Percentiles rank a stretch among this genome's conserved stretches.
phyloP scores from a whole-genome alignment of 2,888 invertebrate genomes.

The Polyommatus icarus region DNA sequence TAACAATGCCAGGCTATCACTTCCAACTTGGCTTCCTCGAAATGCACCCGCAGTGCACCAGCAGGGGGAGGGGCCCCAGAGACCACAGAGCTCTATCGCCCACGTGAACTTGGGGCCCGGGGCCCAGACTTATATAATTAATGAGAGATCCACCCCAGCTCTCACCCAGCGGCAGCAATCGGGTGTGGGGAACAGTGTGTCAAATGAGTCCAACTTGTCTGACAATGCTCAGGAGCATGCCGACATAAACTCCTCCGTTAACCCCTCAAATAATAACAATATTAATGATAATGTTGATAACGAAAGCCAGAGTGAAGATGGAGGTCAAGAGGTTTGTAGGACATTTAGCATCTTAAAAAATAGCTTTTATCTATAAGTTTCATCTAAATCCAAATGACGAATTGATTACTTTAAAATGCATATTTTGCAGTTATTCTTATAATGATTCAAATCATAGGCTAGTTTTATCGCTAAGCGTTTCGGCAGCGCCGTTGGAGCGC shows the following conservation, averaged over 20 bases:
- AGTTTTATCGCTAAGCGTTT: no score
- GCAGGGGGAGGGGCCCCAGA: conserved; percentile 55
- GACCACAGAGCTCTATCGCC: conserved; percentile 71
- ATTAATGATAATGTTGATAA: conserved; percentile 71
- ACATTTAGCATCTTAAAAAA: background rate
- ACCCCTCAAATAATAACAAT: conserved; percentile 72
- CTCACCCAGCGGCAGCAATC: conserved; percentile 52
- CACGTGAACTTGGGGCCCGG: conserved; percentile 61
- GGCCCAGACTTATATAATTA: conserved; percentile 62
- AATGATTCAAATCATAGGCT: no score
- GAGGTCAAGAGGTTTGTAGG: conserved; percentile 62
- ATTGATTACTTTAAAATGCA: background rate
- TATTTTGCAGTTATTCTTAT: background rate
- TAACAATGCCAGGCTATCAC: conserved; percentile 67
- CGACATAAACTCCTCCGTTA: conserved; percentile 69
- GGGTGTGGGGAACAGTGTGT: conserved; percentile 56
- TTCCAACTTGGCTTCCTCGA: conserved; percentile 71
- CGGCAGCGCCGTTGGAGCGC: no score
- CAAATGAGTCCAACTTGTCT: conserved; percentile 62
- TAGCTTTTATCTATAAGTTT: background rate
- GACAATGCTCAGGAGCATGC: conserved; percentile 57
- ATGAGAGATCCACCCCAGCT: conserved; percentile 54
- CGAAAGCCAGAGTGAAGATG: conserved; percentile 74
- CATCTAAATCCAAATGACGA: no score
- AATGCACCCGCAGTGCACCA: conserved; percentile 64